Percentiles rank a stretch among this genome's conserved stretches.
Evolutionary conservation across 2,113 vertebrate genomes (phyloP).

Genomic region (Melanostigma gelatinosum): DNA sequence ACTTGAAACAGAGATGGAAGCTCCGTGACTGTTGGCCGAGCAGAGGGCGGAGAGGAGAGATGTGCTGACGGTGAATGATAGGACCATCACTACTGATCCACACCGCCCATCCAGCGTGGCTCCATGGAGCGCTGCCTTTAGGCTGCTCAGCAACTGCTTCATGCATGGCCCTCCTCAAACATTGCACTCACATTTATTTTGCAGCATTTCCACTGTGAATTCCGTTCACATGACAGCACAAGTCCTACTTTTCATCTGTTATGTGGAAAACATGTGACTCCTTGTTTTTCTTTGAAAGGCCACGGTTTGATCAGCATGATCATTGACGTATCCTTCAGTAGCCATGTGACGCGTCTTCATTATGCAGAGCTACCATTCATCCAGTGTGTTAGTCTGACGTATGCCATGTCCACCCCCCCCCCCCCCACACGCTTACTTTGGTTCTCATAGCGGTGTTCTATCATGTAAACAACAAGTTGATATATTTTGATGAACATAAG

Average conservation of each 20-base stretch:
- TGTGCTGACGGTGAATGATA: slow-evolving; percentile 75
- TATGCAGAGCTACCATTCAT: slow-evolving; percentile 42
- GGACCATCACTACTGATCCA: slow-evolving; percentile 73
- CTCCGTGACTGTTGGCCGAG: not conserved
- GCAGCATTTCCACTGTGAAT: slow-evolving; percentile 55
- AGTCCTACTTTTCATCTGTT: slow-evolving; percentile 8
- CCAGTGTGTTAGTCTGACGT: slow-evolving; percentile 82
- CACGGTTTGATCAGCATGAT: slow-evolving; percentile 79
- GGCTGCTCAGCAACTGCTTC: slow-evolving; percentile 81
- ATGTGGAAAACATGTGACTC: slow-evolving; percentile 37
- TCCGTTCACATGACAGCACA: slow-evolving; percentile 9
- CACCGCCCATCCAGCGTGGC: slow-evolving; percentile 30
- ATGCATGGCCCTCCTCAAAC: slow-evolving; percentile 78
- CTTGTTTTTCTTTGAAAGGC: not conserved
- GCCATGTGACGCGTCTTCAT: slow-evolving; percentile 9
- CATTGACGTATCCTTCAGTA: slow-evolving; percentile 64
- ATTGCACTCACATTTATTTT: slow-evolving; percentile 14
- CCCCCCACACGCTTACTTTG: slow-evolving; percentile 43
- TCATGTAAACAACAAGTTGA: slow-evolving; percentile 67
- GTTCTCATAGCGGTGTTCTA: slow-evolving; percentile 80
- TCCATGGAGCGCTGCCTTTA: slow-evolving; percentile 76
- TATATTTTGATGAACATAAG: slow-evolving; percentile 86
- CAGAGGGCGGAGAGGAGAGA: slow-evolving; percentile 41
- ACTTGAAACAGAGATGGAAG: slow-evolving; percentile 28
- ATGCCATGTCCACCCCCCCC: slow-evolving; percentile 70